These are phyloP conservation scores for Cyaniris semiargus DNA, from an alignment of 2,888 invertebrate genomes.

Conservation along the genomic window DNA sequence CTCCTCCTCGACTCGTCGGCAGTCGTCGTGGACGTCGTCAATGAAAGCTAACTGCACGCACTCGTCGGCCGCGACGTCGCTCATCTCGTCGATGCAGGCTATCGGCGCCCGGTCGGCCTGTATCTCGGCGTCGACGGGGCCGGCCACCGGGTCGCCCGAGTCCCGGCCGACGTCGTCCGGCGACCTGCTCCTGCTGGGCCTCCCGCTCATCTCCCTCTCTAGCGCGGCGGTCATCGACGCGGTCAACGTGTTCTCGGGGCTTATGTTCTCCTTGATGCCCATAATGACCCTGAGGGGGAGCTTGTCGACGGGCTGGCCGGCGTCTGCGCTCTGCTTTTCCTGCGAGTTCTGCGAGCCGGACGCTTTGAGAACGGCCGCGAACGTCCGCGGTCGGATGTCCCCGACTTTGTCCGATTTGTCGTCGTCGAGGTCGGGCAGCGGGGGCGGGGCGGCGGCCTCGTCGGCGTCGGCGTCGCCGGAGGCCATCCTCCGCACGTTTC, in stretches of 20 bases:
- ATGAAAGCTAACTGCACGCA: slow-evolving; percentile 57
- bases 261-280: slow-evolving; percentile 83
- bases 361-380: slow-evolving; percentile 70
- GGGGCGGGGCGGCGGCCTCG: slow-evolving; percentile 42
- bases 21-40: slow-evolving; percentile 57
- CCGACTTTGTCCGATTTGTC: slow-evolving; percentile 49
- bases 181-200: slow-evolving; percentile 55
- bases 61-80: slow-evolving; percentile 57
- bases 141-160: slow-evolving; percentile 48
- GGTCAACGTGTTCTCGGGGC: slow-evolving; percentile 81
- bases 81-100: slow-evolving; percentile 68
- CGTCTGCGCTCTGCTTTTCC: slow-evolving; percentile 69
- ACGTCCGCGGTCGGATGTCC: slow-evolving; percentile 64
- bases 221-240: slow-evolving; percentile 68
- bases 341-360: slow-evolving; percentile 69
- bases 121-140: slow-evolving; percentile 50
- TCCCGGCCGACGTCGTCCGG: slow-evolving; percentile 54
- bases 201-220: slow-evolving; percentile 60
- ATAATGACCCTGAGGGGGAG: slow-evolving; percentile 79
- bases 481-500: slow-evolving; percentile 44
- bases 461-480: slow-evolving; percentile 40
- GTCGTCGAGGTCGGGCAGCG: slow-evolving; percentile 47
- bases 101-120: slow-evolving; percentile 65
- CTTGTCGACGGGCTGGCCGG: slow-evolving; percentile 68
- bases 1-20: slow-evolving; percentile 45